Evolutionary conservation across 2,113 vertebrate genomes (phyloP), one percentile per base, ranked within the genome.

Genomic region (Athene noctua): DNA sequence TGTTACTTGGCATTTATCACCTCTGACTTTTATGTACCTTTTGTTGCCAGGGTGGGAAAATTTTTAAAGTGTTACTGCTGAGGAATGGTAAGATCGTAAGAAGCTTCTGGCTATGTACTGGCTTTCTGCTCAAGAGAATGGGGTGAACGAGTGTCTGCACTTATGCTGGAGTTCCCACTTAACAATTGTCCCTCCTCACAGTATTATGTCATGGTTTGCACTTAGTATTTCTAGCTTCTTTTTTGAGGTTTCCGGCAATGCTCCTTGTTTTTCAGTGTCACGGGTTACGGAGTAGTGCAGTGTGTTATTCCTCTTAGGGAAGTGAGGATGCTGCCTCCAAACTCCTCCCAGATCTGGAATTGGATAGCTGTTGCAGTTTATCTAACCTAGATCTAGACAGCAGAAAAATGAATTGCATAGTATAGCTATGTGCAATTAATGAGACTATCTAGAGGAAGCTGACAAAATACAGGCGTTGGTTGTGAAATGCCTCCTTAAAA

Each of bases 331-430:
- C 49, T 94, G 63, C 30, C n/a, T 83, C 46, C 75, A 92, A 88
- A 46, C 55, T 40, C 63, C 80, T 90, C n/a, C 54, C 51, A 84
- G 26, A 51, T 78, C 65, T 91, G 65, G 75, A 80, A 94, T 67
- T 9, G 26, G 47, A 71, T 62, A 51, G 8, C 54, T 2, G 0
- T 66, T 54, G 68, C 63, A 67, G 32, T 92, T 96, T 90, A 88
- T 90, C 88, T 94, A 82, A 65, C 63, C 59, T 61, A 92, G 90
- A 92, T 67, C 72, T 94, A 74, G 80, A 84, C 65, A 94, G 71
- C 22, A 93, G 74, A 80, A 85, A 96, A 97, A 93, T 66, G 1
- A 82, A 54, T 80, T 49, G 13, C 49, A 21, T 20, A 49, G 66
- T 68, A 49, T 44, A 82, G 21, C 36, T 85, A 49, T 49, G 36